phyloP scores from a whole-genome alignment of 30 jellyfish, hydroid and myxozoan genomes.

The Clytia hemisphaerica region DNA sequence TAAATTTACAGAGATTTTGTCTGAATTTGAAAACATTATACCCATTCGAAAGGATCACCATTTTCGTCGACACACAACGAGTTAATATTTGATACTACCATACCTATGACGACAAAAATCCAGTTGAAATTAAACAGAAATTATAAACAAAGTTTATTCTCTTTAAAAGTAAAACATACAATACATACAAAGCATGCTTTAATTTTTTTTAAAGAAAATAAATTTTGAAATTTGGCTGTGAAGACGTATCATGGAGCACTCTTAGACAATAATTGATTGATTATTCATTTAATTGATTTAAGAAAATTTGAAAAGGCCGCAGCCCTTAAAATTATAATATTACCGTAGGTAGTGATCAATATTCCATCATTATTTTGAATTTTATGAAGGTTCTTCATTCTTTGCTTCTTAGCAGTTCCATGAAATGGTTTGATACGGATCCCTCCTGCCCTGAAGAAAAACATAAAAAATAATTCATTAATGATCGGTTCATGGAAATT shows the following conservation, averaged over 20 bases:
- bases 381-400: constrained; percentile 59
- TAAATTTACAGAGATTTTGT: neutral
- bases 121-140: neutral
- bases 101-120: constrained; percentile 33
- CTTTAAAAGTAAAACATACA: neutral
- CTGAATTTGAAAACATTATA: constrained; percentile 12
- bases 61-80: constrained; percentile 28
- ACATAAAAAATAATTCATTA: too few species aligned
- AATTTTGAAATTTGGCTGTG: too few species aligned
- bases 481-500: neutral
- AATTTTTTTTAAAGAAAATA: too few species aligned
- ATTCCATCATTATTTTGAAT: constrained; percentile 66
- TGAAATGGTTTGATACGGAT: constrained; percentile 65
- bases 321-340: too few species aligned
- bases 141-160: neutral
- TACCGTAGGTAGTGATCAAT: constrained; percentile 86
- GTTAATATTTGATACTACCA: constrained; percentile 61
- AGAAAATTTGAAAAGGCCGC: neutral
- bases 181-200: too few species aligned
- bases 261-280: too few species aligned
- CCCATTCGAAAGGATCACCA: constrained; percentile 60
- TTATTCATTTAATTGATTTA: too few species aligned
- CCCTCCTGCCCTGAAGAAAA: constrained; percentile 85
- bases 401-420: constrained; percentile 51
- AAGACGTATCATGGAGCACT: too few species aligned